Evolutionary conservation across 2,888 invertebrate species (phyloP).

Genomic region (Lithophane leautieri): DNA sequence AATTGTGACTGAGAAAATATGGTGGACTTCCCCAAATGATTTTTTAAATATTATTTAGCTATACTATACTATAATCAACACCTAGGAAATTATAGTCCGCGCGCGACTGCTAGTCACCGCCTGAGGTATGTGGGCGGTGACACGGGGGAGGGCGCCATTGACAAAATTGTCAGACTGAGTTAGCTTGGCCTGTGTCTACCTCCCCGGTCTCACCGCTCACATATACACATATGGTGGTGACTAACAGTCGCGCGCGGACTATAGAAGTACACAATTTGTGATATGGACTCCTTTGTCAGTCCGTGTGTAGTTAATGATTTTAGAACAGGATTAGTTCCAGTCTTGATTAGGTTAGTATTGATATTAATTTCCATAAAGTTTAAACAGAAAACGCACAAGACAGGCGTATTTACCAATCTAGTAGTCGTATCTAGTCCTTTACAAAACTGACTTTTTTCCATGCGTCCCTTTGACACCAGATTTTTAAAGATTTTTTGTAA

Average conservation of each 20-base stretch:
- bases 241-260: too few relatives aligned
- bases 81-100: conserved; percentile 4
- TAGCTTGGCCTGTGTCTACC: too few relatives aligned
- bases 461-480: conserved; percentile 6
- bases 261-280: conserved; percentile 27
- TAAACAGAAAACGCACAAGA: not conserved
- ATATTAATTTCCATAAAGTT: conserved; percentile 1
- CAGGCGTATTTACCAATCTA: not conserved
- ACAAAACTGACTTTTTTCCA: conserved; percentile 1
- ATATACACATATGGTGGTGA: too few relatives aligned
- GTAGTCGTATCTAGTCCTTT: not conserved
- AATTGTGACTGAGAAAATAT: conserved; percentile 13
- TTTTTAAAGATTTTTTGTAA: not conserved
- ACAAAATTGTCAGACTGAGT: too few relatives aligned
- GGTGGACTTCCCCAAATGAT: not conserved
- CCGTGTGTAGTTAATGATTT: conserved; percentile 16
- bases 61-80: conserved; percentile 32
- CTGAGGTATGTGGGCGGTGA: too few relatives aligned
- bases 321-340: conserved; percentile 13
- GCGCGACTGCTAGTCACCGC: too few relatives aligned
- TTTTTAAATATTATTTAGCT: conserved; percentile 14
- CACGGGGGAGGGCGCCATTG: too few relatives aligned
- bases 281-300: conserved; percentile 40
- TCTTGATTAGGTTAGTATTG: conserved; percentile 14
- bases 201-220: too few relatives aligned